Conservation (phyloP, 2,113 vertebrate species). For the Oostethus manadensis region DNA sequence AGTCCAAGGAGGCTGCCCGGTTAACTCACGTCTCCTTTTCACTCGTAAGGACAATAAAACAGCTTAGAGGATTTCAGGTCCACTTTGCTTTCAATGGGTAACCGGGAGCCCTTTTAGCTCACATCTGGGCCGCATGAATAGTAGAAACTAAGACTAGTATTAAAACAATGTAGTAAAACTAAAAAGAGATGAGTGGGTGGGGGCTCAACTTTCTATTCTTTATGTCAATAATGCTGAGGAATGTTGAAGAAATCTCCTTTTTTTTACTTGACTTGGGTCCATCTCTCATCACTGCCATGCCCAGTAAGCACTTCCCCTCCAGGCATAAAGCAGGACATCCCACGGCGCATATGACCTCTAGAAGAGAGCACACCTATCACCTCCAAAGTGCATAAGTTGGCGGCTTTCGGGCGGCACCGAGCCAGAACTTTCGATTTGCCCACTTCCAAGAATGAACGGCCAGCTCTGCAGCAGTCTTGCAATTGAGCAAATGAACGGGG, state of each 20-base stretch:
- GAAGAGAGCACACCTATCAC: background rate
- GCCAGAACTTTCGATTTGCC: background rate
- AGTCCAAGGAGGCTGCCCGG: conserved; percentile 43
- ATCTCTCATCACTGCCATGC: conserved; percentile 11
- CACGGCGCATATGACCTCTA: conserved; percentile 16
- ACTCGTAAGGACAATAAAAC: conserved; percentile 15
- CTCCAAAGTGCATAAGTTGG: conserved; percentile 3
- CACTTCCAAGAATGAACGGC: background rate
- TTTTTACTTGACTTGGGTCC: background rate
- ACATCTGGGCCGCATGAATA: conserved; percentile 29
- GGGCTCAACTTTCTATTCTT: conserved; percentile 43
- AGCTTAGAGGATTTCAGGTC: conserved; percentile 19
- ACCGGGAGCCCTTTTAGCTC: conserved; percentile 24
- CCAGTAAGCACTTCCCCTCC: conserved; percentile 16
- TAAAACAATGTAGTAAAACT: conserved; percentile 15
- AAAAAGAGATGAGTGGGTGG: background rate
- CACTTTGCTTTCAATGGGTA: conserved; percentile 33
- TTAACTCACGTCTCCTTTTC: conserved; percentile 39
- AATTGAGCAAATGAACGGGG: too few species aligned
- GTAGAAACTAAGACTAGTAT: conserved; percentile 29
- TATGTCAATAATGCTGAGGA: conserved; percentile 60
- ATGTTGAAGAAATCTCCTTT: conserved; percentile 25
- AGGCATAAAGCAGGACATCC: conserved; percentile 19
- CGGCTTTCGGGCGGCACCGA: background rate
- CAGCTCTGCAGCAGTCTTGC: background rate